Evolutionary conservation across 53 echinoderm and acorn worm genomes (phyloP).

Genomic region (Echinometra lucunter): DNA sequence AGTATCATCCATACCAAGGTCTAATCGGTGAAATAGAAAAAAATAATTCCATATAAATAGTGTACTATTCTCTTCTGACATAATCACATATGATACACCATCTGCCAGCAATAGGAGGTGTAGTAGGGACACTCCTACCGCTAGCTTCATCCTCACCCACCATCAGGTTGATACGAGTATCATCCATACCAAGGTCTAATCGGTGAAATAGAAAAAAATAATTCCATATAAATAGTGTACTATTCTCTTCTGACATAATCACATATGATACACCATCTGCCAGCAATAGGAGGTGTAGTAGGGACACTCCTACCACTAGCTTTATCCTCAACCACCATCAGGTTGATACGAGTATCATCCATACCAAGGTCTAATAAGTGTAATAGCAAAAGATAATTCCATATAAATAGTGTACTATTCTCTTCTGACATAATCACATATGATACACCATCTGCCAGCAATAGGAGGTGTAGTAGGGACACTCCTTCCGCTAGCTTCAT

Average conservation of each 20-base stretch:
- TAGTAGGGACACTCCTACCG: slow-evolving; percentile 92
- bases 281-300: slow-evolving; percentile 91
- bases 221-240: no score
- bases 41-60: no score
- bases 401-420: no score
- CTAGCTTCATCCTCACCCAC: slow-evolving; percentile 92
- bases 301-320: slow-evolving; percentile 94
- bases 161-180: slow-evolving; percentile 86
- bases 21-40: neutral
- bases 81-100: no score
- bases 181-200: slow-evolving; percentile 94
- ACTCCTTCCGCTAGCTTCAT: slow-evolving; percentile 89
- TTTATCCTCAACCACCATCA: slow-evolving; percentile 91
- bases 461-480: slow-evolving; percentile 97
- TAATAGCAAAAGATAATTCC: no score
- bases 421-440: no score
- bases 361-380: slow-evolving; percentile 85
- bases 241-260: no score
- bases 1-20: slow-evolving; percentile 96
- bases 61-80: no score
- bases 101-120: slow-evolving; percentile 67
- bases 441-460: no score
- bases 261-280: no score
- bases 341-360: slow-evolving; percentile 91
- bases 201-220: neutral